Base-by-base conservation (phyloP, 2,113 vertebrate species). In the Perca flavescens region DNA sequence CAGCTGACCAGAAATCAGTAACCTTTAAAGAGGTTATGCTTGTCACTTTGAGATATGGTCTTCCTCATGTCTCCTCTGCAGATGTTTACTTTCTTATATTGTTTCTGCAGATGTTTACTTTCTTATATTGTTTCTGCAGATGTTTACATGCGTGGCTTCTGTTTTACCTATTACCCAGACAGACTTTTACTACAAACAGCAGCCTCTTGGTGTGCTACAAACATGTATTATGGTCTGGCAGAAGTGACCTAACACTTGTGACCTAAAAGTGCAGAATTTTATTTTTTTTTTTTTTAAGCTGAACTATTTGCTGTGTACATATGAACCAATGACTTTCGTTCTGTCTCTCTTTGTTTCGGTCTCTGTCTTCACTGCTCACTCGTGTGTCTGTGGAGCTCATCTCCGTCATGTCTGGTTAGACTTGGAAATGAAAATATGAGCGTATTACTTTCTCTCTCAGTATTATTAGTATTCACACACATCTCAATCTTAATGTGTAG, bases 31-130 rank as follows among this genome's bases (percentile, higher is more conserved):
- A 71, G 77, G 74, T 87, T 57, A 11, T 36, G 62, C 58, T 53
- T 81, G 80, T 82, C 87, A 88, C 63, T 80, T 83, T 92, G 92
- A 92, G 52, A 62, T 78, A 70, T 68, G 47, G n/a, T 56, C 71
- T 69, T 64, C 58, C 64, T 63, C 2, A 34, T 67, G 68, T 67
- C 67, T 47, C 68, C 65, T 70, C 36, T 49, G 40, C 79, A 85
- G 80, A 60, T 77, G 86, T 81, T 67, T 67, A 53, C 54, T 21
- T 68, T 80, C 22, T 28, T 46, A 49, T 65, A 75, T 80, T 57
- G 63, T 77, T 86, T 85, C 6, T 79, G 63, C 91, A 91, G 83
- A 86, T 90, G 83, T 89, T 87, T 85, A 53, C 47, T 12, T 54
- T 78, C 17, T 31, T 43, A 49, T 64, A 77, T 82, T 52, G 58